Evolutionary conservation across 2,888 invertebrate genomes (phyloP).

Genomic region (Coremacera marginata): DNA sequence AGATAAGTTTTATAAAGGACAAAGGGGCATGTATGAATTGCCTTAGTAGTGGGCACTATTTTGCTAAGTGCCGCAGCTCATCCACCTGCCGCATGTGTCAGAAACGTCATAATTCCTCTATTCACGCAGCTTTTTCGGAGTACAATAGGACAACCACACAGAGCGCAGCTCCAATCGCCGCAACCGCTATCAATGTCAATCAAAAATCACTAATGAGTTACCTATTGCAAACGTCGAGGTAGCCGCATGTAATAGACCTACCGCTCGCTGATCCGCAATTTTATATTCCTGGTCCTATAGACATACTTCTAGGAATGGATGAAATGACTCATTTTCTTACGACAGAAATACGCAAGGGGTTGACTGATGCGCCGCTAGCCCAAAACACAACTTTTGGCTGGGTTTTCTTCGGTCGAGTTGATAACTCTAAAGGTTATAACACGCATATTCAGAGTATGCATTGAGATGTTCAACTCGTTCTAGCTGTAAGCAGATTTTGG

Average conservation of each 20-base stretch:
- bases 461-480: not conserved
- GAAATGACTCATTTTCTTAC: slow-evolving; percentile 31
- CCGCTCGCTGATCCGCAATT: too few species aligned
- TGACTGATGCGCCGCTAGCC: not conserved
- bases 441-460: not conserved
- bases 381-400: not conserved
- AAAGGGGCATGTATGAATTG: not conserved
- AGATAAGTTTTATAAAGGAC: not conserved
- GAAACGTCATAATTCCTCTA: too few species aligned
- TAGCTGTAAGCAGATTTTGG: too few species aligned
- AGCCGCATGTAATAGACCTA: too few species aligned
- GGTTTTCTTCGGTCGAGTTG: not conserved
- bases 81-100: too few species aligned
- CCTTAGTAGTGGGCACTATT: not conserved
- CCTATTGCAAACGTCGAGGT: too few species aligned
- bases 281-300: slow-evolving; percentile 5
- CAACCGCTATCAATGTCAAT: too few species aligned
- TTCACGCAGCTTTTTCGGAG: too few species aligned
- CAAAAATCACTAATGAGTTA: too few species aligned
- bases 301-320: not conserved
- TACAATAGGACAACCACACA: too few species aligned
- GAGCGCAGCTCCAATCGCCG: too few species aligned
- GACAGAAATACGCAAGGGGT: slow-evolving; percentile 17
- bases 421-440: not conserved
- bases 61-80: too few species aligned